A percentile compares a stretch with the other conserved stretches of the same genome.
Conservation (phyloP, 92 coral and sea anemone genomes). For the Virgularia gustaviana region DNA sequence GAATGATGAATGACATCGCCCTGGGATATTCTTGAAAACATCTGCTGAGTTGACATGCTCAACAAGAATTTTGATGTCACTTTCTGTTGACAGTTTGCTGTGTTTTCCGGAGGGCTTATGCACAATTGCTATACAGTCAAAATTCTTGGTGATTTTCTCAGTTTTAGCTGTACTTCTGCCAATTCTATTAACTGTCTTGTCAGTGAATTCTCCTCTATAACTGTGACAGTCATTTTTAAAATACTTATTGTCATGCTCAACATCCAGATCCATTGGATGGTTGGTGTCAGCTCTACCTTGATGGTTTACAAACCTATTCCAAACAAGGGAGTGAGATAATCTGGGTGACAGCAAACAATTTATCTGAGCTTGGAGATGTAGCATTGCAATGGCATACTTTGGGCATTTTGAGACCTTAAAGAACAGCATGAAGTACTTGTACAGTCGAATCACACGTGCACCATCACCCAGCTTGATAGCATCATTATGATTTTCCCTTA, state of each 20-base stretch:
- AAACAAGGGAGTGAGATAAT: slow-evolving; percentile 44
- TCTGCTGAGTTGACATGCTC: slow-evolving; percentile 32
- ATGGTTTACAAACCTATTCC: slow-evolving; percentile 55
- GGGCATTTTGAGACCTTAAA: slow-evolving; percentile 48
- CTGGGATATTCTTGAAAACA: slow-evolving; percentile 39
- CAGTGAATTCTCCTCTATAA: slow-evolving; percentile 51
- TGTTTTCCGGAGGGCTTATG: slow-evolving; percentile 46
- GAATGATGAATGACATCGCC: slow-evolving; percentile 38
- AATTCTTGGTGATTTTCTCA: slow-evolving; percentile 10
- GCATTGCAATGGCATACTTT: slow-evolving; percentile 48
- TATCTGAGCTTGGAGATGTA: slow-evolving; percentile 49
- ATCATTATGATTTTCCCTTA: slow-evolving; percentile 41
- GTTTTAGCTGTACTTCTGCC: slow-evolving; percentile 40
- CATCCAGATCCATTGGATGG: slow-evolving; percentile 51
- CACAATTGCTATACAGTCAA: slow-evolving; percentile 31
- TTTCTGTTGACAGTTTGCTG: slow-evolving; percentile 33
- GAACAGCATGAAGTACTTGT: slow-evolving; percentile 38
- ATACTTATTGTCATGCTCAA: slow-evolving; percentile 59
- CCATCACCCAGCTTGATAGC: slow-evolving; percentile 58
- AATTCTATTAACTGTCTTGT: slow-evolving; percentile 38
- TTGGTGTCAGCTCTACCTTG: slow-evolving; percentile 40
- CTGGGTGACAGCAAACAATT: slow-evolving; percentile 45
- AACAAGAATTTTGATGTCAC: slow-evolving; percentile 37
- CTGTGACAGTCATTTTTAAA: slow-evolving; percentile 49
- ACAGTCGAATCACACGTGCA: slow-evolving; percentile 37